A percentile compares a stretch with the other conserved stretches of the same genome.
Conservation (phyloP, 1,140 invertebrate genomes). For the Trichomalopsis sarcophagae region DNA sequence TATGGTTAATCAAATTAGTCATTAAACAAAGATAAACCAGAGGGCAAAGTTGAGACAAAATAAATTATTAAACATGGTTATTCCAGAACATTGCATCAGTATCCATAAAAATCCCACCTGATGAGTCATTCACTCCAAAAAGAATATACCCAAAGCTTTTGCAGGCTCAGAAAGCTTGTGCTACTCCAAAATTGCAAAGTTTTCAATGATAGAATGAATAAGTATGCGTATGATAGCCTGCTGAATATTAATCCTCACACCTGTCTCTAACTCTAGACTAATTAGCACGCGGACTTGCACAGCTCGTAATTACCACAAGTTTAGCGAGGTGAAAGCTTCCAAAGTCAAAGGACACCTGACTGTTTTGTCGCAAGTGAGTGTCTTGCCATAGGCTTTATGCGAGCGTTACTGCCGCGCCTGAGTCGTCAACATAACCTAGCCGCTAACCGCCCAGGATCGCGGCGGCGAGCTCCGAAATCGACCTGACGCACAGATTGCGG, state of each 20-base stretch:
- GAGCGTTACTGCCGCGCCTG: slow-evolving; percentile 1
- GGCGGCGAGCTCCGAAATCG: neutral
- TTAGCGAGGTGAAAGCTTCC: neutral
- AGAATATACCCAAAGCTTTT: neutral
- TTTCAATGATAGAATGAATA: neutral
- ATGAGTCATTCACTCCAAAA: neutral
- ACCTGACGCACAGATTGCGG: neutral
- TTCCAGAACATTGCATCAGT: neutral
- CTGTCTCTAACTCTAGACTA: neutral
- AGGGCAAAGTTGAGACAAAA: neutral
- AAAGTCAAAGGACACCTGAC: neutral
- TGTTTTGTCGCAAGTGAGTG: too few relatives aligned
- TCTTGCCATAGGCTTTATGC: neutral
- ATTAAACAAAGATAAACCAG: neutral
- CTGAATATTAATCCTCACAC: neutral
- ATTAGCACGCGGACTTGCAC: neutral
- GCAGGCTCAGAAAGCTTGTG: neutral
- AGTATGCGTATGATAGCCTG: too few relatives aligned
- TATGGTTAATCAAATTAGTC: neutral
- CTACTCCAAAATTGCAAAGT: neutral
- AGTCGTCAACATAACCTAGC: neutral
- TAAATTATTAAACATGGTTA: neutral
- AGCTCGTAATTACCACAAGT: neutral
- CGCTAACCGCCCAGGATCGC: neutral
- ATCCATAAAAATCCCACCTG: neutral